Evolutionary conservation across 2,797 vertebrate genomes (phyloP).

Genomic region (Neostethus bicornis): DNA sequence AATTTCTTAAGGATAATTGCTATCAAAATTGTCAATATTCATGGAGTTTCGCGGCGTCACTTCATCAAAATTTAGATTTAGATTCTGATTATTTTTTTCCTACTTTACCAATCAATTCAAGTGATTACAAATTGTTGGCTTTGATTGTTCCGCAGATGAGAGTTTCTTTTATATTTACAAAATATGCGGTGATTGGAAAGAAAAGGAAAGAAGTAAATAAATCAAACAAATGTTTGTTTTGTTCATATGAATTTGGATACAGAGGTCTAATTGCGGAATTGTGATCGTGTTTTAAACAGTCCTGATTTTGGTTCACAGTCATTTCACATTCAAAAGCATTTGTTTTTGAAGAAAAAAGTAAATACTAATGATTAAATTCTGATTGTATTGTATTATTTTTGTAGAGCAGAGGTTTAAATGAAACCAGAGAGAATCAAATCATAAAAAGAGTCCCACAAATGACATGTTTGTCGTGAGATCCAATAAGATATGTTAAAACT

Average conservation of each 20-base stretch:
- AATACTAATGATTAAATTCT: too few species aligned
- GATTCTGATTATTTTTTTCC: neutral
- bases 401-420: too few species aligned
- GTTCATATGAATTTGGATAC: neutral
- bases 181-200: neutral
- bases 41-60: conserved; percentile 13
- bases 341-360: too few species aligned
- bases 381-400: too few species aligned
- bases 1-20: conserved; percentile 30
- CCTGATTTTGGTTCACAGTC: too few species aligned
- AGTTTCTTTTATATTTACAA: neutral
- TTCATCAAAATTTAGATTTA: neutral
- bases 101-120: neutral
- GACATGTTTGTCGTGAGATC: too few species aligned
- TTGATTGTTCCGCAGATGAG: neutral
- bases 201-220: neutral
- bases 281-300: neutral
- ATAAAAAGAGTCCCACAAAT: too few species aligned
- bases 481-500: too few species aligned
- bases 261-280: neutral
- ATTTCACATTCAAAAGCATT: neutral
- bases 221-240: neutral
- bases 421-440: too few species aligned
- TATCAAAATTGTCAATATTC: conserved; percentile 23
- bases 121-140: neutral